Conservation (phyloP, 37 sponge, comb jelly and placozoan genomes). For the Ephydatia muelleri region DNA sequence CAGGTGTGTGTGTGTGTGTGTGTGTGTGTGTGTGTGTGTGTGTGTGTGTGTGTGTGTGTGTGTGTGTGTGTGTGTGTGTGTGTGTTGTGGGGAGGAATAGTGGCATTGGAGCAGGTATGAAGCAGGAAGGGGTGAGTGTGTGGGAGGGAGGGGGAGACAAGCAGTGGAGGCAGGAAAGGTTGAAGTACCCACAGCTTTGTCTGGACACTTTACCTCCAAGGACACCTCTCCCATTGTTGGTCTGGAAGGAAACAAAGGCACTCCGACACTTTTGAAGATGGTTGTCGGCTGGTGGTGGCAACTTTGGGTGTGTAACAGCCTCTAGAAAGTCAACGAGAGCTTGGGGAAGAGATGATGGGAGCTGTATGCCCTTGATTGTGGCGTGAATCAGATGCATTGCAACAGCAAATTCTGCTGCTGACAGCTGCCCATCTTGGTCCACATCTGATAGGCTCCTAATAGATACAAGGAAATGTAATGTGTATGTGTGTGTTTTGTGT, state of each 20-base stretch:
- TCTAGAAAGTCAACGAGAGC: neutral
- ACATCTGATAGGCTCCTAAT: constrained; percentile 56
- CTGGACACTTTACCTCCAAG: constrained; percentile 22
- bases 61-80: constrained; percentile 6
- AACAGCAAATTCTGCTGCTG: constrained; percentile 52
- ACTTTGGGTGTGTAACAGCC: neutral
- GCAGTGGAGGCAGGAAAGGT: no score
- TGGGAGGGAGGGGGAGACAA: neutral
- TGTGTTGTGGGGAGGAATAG: neutral
- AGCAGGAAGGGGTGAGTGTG: no score
- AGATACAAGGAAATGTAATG: neutral
- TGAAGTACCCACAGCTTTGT: no score
- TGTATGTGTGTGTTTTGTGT: neutral
- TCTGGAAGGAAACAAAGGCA: constrained; percentile 35
- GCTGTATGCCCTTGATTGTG: neutral
- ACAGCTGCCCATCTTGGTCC: constrained; percentile 48
- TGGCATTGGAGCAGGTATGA: no score
- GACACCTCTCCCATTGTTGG: constrained; percentile 18
- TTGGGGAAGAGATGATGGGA: constrained; percentile 34
- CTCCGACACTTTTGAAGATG: constrained; percentile 38
- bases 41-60: constrained; percentile 12
- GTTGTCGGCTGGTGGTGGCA: constrained; percentile 10
- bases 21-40: constrained; percentile 37
- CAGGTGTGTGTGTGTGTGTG: constrained; percentile 27
- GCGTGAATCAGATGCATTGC: constrained; percentile 53